Evolutionary conservation across 2,888 invertebrate genomes (phyloP), one percentile per base, ranked within the genome.

Genomic region (Neria commutata): DNA sequence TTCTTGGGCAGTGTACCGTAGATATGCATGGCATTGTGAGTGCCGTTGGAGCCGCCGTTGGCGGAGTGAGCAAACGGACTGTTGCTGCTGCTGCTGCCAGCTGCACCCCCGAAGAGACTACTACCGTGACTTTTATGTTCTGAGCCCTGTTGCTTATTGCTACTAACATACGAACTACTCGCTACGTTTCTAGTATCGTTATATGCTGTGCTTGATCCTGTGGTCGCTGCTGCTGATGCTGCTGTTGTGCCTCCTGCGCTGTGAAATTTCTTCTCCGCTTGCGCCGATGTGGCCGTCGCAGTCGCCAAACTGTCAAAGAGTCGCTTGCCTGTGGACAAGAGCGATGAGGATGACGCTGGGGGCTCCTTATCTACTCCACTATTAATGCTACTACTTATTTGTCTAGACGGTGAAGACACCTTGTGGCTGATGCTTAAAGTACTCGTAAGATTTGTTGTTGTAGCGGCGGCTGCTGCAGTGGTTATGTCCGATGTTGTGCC

Each of bases 1-100:
- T 76, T 62, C 70, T 82, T 82, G 46, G 82, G 82, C 68, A 82
- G 60, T 4, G 82, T 82, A 37, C 81, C 80, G 65, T 82, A 81
- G 14, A 78, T 61, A 49, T 78, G 68, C 76, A 80, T 75, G 65
- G 78, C 78, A 68, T 74, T 78, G 65, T 75, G 64, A 61, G 66
- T 71, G 61, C 64, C 69, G 59, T 68, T 67, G 61, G 70, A 72
- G 54, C 71, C 69, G 57, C 75, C 75, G 59, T 71, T 67, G 47
- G 29, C 54, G 8, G 61, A 53, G 58, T 60, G 51, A 14, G 49
- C 58, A 54, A 54, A 54, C 10, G 58, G 61, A 25, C 62, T 67
- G 47, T 69, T 69, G 61, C 62, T 70, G 62, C 58, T 59, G 26
- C 45, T 46, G 45, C 61, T 62, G 55, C 61, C 56, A 26, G 61